Evolutionary conservation across 2,113 vertebrate species (phyloP).

Genomic region (Colinus virginianus): DNA sequence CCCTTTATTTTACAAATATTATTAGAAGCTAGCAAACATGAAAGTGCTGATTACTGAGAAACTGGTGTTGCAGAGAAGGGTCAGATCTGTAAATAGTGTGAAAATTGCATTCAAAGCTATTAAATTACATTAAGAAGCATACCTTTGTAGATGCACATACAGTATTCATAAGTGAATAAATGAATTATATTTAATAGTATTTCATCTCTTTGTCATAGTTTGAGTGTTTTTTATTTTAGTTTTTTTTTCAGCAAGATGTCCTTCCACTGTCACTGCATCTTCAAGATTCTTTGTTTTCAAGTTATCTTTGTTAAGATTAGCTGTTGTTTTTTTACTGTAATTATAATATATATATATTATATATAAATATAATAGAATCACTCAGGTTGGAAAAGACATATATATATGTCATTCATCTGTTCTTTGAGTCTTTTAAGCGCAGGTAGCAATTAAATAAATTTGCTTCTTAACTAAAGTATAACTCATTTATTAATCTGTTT

Average conservation of each 20-base stretch:
- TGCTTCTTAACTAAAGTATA: slow-evolving; percentile 34
- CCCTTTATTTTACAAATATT: slow-evolving; percentile 62
- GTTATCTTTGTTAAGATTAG: too few relatives aligned
- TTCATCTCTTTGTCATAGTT: slow-evolving; percentile 64
- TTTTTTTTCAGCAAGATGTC: slow-evolving; percentile 37
- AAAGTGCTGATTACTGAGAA: slow-evolving; percentile 67
- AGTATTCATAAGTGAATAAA: slow-evolving; percentile 75
- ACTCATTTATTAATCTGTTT: slow-evolving; percentile 48
- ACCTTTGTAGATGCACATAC: slow-evolving; percentile 62
- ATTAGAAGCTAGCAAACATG: slow-evolving; percentile 47
- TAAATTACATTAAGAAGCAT: slow-evolving; percentile 63
- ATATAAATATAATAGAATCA: too few relatives aligned
- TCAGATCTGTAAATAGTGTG: slow-evolving; percentile 60
- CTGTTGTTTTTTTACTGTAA: not conserved
- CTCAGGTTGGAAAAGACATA: too few relatives aligned
- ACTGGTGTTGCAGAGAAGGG: slow-evolving; percentile 40
- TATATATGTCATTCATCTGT: not conserved
- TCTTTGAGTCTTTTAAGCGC: slow-evolving; percentile 42
- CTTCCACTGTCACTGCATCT: slow-evolving; percentile 46
- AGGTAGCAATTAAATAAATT: slow-evolving; percentile 57
- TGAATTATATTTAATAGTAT: slow-evolving; percentile 67
- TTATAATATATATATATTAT: not conserved
- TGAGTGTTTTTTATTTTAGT: slow-evolving; percentile 38
- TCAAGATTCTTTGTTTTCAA: not conserved
- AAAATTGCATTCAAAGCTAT: slow-evolving; percentile 65